Evolutionary conservation across 2,113 vertebrate species (phyloP).

Genomic region (Leptobrachium leishanense): DNA sequence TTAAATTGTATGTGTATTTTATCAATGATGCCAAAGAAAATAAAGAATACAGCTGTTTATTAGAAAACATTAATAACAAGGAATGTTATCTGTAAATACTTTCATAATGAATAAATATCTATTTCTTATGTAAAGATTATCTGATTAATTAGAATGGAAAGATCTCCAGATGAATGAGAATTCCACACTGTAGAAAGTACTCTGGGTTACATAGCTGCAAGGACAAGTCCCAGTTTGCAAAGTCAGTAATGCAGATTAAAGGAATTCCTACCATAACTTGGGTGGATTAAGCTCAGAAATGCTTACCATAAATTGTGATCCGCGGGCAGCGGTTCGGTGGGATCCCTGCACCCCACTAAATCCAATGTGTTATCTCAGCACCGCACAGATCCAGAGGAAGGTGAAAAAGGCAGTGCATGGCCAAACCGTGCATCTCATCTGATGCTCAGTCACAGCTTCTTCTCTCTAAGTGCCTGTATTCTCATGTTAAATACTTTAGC

Average conservation of each 20-base stretch:
- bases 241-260: conserved; percentile 22
- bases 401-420: background rate
- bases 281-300: conserved; percentile 28
- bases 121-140: too few species aligned
- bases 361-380: conserved; percentile 16
- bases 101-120: too few species aligned
- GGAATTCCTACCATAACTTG: conserved; percentile 36
- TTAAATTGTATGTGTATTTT: too few species aligned
- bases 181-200: too few species aligned
- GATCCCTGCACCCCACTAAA: background rate
- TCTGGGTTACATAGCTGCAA: too few species aligned
- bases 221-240: background rate
- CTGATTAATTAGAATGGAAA: too few species aligned
- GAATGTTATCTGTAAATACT: too few species aligned
- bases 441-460: conserved; percentile 26
- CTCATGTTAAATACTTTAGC: conserved; percentile 29
- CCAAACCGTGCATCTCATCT: conserved; percentile 1
- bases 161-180: too few species aligned
- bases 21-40: too few species aligned
- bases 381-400: conserved; percentile 12
- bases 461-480: conserved; percentile 19
- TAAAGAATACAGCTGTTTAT: too few species aligned
- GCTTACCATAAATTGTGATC: conserved; percentile 32
- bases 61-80: too few species aligned
- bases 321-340: background rate